Evolutionary conservation across 53 echinoderm and acorn worm genomes (phyloP).

Genomic region (Holothuria scabra): DNA sequence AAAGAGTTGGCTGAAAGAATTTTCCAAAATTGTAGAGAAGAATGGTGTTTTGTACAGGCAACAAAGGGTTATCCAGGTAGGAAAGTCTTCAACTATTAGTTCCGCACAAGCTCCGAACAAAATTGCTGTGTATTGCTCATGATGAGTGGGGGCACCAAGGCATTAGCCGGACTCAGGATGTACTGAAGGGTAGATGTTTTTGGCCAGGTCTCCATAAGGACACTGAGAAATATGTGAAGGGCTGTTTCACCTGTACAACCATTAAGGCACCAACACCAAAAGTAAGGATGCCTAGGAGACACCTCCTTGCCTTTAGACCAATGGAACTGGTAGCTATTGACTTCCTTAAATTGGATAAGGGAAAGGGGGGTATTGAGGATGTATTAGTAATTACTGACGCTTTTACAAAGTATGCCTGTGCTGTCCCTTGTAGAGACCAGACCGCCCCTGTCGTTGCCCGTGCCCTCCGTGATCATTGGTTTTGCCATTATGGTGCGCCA

Average conservation of each 20-base stretch:
- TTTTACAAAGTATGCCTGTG: constrained; percentile 58
- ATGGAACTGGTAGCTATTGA: constrained; percentile 55
- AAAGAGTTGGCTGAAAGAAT: constrained; percentile 49
- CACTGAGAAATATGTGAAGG: constrained; percentile 17
- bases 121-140: constrained; percentile 24
- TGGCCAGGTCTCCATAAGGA: constrained; percentile 59
- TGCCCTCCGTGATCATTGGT: too few relatives aligned
- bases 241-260: constrained; percentile 47
- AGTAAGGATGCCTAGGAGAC: constrained; percentile 48
- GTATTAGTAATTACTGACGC: constrained; percentile 64
- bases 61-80: neutral
- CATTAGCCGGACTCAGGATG: constrained; percentile 32
- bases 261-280: constrained; percentile 54
- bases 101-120: constrained; percentile 2
- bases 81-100: constrained; percentile 29
- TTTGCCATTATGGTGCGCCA: too few relatives aligned
- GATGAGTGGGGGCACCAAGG: constrained; percentile 66
- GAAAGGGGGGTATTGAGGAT: constrained; percentile 51
- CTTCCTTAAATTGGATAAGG: constrained; percentile 61
- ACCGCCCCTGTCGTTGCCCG: too few relatives aligned
- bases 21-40: constrained; percentile 23
- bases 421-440: constrained; percentile 59
- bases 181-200: constrained; percentile 53
- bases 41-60: constrained; percentile 61
- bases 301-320: constrained; percentile 58